Base-by-base conservation (phyloP, 2,797 vertebrate genomes). In the Bradypodion ventrale region DNA sequence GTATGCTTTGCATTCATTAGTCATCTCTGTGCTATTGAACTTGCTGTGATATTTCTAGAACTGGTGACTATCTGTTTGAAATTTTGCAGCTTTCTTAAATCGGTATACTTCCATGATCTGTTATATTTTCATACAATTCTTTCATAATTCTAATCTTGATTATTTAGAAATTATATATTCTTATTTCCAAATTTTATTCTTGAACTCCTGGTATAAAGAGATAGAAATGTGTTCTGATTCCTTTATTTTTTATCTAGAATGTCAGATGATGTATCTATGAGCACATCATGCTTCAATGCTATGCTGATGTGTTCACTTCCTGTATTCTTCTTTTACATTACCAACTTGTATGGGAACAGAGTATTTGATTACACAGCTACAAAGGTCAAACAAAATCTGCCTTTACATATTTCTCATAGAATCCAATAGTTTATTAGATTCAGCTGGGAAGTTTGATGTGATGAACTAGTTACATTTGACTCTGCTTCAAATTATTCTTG, bases 401-500 rank as follows among this genome's bases (percentile, higher is more conserved):
- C 56, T 72, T 84, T 78, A 27, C 68, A 72, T 72, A 84, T 72
- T 84, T 84, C 32, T 52, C 56, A 52, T 29, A 84, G 75, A 78
- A 84, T 72, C 37, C 35, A 68, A 46, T 75, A 80, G 60, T 74
- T 80, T 70, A 80, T 82, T 68, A 86, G 68, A 74, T 78, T 46
- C 69, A 78, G 75, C 75, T 49, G 75, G 83, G 66, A 78, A 63
- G 75, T 72, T 69, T 72, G 83, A 52, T 78, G 75, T 46, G 75
- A 84, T 84, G 66, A 86, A 78, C 69, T 66, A 73, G 60, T 44
- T 80, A 83, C 60, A 60, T 83, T 83, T 83, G 62, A 59, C n/a
- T 74, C 82, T 78, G 60, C 68, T 86, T 82, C 68, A 78, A 42
- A 83, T 83, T 82, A 86, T 66, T 73, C 78, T 74, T 82, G 75